Evolutionary conservation across 2,888 invertebrate species (phyloP).

Genomic region (Hemicrepidius hirtus): DNA sequence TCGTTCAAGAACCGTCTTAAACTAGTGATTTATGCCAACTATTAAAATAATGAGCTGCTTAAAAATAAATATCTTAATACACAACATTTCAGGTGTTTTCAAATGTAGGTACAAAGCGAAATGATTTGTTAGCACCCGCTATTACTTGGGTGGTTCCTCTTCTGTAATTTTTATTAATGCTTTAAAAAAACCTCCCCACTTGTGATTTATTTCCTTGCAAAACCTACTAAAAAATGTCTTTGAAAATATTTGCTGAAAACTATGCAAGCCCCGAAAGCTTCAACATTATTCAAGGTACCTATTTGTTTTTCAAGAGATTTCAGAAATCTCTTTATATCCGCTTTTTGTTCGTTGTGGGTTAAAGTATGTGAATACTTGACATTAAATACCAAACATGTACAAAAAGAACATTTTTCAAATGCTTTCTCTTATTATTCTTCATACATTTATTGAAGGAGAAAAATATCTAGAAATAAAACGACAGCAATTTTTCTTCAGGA

Average conservation of each 20-base stretch:
- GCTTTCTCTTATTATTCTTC: no score
- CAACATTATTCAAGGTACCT: slow-evolving; percentile 23
- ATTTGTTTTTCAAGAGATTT: slow-evolving; percentile 14
- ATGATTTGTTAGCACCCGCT: slow-evolving; percentile 54
- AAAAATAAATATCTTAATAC: slow-evolving; percentile 56
- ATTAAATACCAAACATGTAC: no score
- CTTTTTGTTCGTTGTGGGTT: neutral
- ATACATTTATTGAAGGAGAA: no score
- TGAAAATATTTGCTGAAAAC: slow-evolving; percentile 20
- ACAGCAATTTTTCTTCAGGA: no score
- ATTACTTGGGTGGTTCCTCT: slow-evolving; percentile 46
- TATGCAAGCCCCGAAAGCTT: slow-evolving; percentile 8
- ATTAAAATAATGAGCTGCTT: slow-evolving; percentile 55
- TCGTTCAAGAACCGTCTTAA: slow-evolving; percentile 14
- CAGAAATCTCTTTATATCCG: slow-evolving; percentile 13
- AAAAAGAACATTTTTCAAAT: no score
- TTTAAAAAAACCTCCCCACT: slow-evolving; percentile 16
- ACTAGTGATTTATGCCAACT: slow-evolving; percentile 52
- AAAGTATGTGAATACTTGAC: neutral
- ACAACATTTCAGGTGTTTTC: slow-evolving; percentile 54
- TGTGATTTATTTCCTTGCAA: slow-evolving; percentile 28
- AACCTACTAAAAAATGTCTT: slow-evolving; percentile 24
- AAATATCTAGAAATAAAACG: no score
- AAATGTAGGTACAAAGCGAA: slow-evolving; percentile 57
- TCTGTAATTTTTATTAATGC: slow-evolving; percentile 31